Conservation (phyloP, 2,888 invertebrate species). For the Micropterix aruncella region DNA sequence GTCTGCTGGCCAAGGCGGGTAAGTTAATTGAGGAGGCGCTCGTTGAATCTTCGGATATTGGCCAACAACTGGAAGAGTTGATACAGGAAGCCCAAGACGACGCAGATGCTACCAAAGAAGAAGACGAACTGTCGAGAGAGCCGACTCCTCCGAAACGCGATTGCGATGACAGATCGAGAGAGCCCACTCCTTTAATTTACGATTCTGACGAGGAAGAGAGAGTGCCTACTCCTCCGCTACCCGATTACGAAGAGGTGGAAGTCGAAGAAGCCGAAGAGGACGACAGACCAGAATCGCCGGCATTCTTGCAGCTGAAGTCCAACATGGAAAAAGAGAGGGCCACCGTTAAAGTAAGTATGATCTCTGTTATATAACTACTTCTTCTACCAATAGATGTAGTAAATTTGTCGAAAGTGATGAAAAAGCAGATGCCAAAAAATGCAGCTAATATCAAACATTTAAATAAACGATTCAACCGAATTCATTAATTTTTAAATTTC, state of each 20-base stretch:
- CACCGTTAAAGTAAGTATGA: conserved; percentile 31
- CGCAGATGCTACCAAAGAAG: neutral
- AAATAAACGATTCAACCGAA: no score
- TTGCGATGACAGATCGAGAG: no score
- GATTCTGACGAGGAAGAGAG: conserved; percentile 3
- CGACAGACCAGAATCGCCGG: conserved; percentile 6
- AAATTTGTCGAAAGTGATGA: no score
- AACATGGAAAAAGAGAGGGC: conserved; percentile 14
- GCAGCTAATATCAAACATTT: no score
- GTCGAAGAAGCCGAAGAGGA: conserved; percentile 16
- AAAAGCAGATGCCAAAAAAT: no score
- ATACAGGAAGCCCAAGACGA: neutral
- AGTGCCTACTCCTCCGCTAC: conserved; percentile 15
- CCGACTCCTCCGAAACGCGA: neutral
- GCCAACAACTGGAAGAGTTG: neutral
- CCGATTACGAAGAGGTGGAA: conserved; percentile 13
- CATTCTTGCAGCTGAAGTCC: conserved; percentile 7
- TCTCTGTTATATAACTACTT: no score
- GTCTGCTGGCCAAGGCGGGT: neutral
- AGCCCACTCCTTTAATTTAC: conserved; percentile 12
- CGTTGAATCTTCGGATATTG: neutral
- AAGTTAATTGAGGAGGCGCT: neutral
- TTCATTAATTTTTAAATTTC: no score
- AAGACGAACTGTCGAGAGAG: neutral
- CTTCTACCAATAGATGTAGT: no score